Evolutionary conservation across 2,797 vertebrate genomes (phyloP).

Genomic region (Trematomus bernacchii): DNA sequence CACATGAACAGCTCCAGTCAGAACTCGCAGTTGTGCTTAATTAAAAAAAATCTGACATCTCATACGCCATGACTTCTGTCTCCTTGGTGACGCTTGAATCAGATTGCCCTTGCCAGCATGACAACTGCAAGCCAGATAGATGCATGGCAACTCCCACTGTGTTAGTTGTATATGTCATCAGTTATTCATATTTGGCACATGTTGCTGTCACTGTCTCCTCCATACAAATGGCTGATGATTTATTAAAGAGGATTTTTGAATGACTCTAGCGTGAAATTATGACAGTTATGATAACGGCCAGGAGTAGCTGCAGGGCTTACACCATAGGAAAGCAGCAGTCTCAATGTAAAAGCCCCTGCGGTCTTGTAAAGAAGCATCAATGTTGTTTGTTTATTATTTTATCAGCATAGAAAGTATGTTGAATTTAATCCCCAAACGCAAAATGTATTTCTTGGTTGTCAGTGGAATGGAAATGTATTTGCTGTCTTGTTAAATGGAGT

Average conservation of each 20-base stretch:
- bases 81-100: slow-evolving; percentile 42
- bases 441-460: slow-evolving; percentile 64
- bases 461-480: slow-evolving; percentile 52
- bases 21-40: slow-evolving; percentile 44
- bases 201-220: slow-evolving; percentile 60
- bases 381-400: slow-evolving; percentile 45
- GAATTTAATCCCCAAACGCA: slow-evolving; percentile 51
- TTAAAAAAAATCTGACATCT: slow-evolving; percentile 46
- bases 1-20: slow-evolving; percentile 40
- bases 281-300: slow-evolving; percentile 47
- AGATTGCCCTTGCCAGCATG: slow-evolving; percentile 21
- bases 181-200: slow-evolving; percentile 66
- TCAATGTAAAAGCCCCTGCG: slow-evolving; percentile 34
- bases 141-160: slow-evolving; percentile 47
- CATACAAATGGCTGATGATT: slow-evolving; percentile 22
- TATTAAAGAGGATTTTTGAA: slow-evolving; percentile 42
- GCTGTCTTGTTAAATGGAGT: slow-evolving; percentile 57
- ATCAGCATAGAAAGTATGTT: slow-evolving; percentile 47
- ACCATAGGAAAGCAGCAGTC: slow-evolving; percentile 27
- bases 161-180: slow-evolving; percentile 53
- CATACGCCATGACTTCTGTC: slow-evolving; percentile 32
- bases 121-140: slow-evolving; percentile 42
- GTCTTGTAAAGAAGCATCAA: slow-evolving; percentile 28
- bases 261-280: slow-evolving; percentile 53
- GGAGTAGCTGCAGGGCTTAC: slow-evolving; percentile 17